Conservation (phyloP, 64 coral and sea anemone genomes). For the Montipora capricornis region DNA sequence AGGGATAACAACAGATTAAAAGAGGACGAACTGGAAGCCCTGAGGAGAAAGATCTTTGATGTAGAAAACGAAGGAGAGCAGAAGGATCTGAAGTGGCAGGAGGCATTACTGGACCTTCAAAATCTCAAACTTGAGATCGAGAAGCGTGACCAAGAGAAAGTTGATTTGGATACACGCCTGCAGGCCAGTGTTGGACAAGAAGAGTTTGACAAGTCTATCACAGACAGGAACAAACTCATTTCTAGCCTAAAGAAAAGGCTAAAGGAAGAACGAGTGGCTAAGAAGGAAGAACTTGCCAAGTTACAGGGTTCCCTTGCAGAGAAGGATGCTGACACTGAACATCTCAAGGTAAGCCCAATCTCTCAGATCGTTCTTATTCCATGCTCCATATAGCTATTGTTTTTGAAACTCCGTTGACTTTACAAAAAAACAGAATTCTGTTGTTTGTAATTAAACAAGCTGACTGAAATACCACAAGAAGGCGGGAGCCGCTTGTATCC, state of each 20-base stretch:
- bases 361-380: no score
- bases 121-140: constrained; percentile 66
- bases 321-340: constrained; percentile 46
- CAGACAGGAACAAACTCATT: constrained; percentile 67
- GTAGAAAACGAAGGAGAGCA: constrained; percentile 38
- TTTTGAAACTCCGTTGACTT: no score
- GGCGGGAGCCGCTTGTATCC: no score
- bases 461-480: no score
- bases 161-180: constrained; percentile 60
- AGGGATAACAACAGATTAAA: constrained; percentile 20
- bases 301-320: constrained; percentile 18
- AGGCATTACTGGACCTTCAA: constrained; percentile 37
- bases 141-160: constrained; percentile 61
- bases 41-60: constrained; percentile 26
- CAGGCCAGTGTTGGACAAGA: constrained; percentile 60
- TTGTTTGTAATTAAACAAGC: no score
- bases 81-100: constrained; percentile 56
- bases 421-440: no score
- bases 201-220: constrained; percentile 58
- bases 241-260: constrained; percentile 62
- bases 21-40: constrained; percentile 15
- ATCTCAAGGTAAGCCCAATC: not conserved
- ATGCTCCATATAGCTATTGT: no score
- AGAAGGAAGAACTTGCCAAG: constrained; percentile 59
- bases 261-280: constrained; percentile 67